These are phyloP conservation scores for Cecidostiba fungosa DNA, from an alignment of 2,888 invertebrate genomes.

Conservation along the genomic window DNA sequence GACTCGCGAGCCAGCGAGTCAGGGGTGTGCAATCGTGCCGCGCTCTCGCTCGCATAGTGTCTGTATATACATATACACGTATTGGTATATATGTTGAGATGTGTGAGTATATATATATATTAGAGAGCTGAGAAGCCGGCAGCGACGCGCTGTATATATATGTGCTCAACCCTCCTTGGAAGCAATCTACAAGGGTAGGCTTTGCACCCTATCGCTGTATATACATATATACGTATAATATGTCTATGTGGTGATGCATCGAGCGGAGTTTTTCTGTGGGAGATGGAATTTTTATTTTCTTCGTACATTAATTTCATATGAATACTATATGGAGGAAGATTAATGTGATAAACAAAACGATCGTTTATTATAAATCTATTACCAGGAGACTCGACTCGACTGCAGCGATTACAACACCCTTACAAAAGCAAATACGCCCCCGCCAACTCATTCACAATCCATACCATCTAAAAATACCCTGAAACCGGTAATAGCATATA, in stretches of 20 bases:
- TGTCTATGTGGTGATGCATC: not conserved
- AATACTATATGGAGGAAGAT: not conserved
- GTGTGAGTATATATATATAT: not conserved
- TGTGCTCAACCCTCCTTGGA: slow-evolving; percentile 75
- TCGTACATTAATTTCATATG: not conserved
- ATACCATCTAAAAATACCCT: not conserved
- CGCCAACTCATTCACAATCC: slow-evolving; percentile 12
- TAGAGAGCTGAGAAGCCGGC: not conserved
- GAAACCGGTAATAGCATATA: not conserved
- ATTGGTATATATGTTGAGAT: not conserved
- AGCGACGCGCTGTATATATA: slow-evolving; percentile 22
- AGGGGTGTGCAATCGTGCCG: slow-evolving; percentile 77
- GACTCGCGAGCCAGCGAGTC: slow-evolving; percentile 75
- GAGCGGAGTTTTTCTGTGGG: not conserved
- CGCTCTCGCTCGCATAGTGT: not conserved
- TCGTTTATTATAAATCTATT: too few species aligned
- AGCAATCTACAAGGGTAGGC: slow-evolving; percentile 76
- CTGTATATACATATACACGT: not conserved
- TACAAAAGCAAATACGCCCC: not conserved
- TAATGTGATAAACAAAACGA: too few species aligned
- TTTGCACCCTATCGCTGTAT: slow-evolving; percentile 63
- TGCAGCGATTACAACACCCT: not conserved
- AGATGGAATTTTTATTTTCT: not conserved
- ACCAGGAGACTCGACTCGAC: not conserved
- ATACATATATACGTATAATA: too few species aligned